A percentile compares a stretch with the other conserved stretches of the same genome.
phyloP scores from a whole-genome alignment of 2,113 vertebrate genomes.

The Tachycineta bicolor region DNA sequence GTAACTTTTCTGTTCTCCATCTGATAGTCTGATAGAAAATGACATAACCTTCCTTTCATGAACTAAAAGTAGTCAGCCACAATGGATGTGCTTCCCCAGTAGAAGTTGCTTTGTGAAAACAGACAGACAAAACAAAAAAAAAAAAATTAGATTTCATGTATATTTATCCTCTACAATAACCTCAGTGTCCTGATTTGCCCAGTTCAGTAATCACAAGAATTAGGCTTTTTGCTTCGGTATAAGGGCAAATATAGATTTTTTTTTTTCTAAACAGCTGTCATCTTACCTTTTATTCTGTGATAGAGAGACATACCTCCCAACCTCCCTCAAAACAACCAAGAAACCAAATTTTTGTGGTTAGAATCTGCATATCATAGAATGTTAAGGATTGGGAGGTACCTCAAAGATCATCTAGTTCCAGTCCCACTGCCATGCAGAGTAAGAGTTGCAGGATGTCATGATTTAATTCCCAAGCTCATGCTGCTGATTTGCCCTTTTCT shows the following conservation, averaged over 20 bases:
- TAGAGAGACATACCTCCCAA: not conserved
- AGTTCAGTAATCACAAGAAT: not conserved
- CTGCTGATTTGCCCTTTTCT: not conserved
- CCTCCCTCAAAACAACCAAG: not conserved
- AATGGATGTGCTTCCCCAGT: not conserved
- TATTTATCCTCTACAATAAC: not conserved
- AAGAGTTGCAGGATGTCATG: not conserved
- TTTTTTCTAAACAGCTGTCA: not conserved
- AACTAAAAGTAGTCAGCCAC: conserved; percentile 2
- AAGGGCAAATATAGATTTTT: not conserved
- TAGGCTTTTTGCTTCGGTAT: not conserved
- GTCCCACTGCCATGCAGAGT: not conserved
- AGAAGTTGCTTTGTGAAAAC: conserved; percentile 22
- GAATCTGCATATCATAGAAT: not conserved
- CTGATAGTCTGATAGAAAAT: conserved; percentile 24
- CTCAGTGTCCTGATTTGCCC: not conserved
- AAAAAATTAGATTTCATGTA: not conserved
- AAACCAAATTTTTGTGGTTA: not conserved
- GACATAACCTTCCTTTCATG: conserved; percentile 18
- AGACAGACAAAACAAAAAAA: not conserved
- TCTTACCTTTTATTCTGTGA: not conserved
- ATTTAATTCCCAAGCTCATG: not conserved
- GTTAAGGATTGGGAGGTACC: not conserved
- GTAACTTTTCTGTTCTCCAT: not conserved
- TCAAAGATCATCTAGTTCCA: not conserved